Conservation (phyloP, 2,888 invertebrate species). For the Diaperis boleti region DNA sequence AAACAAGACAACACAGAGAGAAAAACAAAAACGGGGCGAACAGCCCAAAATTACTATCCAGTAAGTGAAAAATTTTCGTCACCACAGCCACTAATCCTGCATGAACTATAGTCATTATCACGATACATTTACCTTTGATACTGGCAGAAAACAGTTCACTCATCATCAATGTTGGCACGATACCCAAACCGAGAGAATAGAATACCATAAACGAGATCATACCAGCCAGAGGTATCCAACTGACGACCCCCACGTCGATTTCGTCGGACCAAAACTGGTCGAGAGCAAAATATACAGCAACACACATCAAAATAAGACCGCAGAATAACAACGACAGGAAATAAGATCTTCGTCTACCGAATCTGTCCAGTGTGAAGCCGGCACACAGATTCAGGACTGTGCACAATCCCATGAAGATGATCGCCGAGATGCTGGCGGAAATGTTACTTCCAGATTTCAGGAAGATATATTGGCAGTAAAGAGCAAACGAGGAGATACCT, state of each 20-base stretch:
- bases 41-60: constrained; percentile 55
- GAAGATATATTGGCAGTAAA: constrained; percentile 59
- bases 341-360: constrained; percentile 51
- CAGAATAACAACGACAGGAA: constrained; percentile 50
- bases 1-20: constrained; percentile 50
- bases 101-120: constrained; percentile 51
- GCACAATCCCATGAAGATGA: constrained; percentile 49
- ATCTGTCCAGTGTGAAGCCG: constrained; percentile 48
- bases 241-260: constrained; percentile 47
- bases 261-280: constrained; percentile 42
- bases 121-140: constrained; percentile 57
- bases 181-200: constrained; percentile 54
- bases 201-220: constrained; percentile 54
- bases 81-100: constrained; percentile 48
- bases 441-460: constrained; percentile 57
- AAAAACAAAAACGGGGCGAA: constrained; percentile 58
- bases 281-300: constrained; percentile 53
- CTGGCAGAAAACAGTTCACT: constrained; percentile 58
- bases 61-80: constrained; percentile 57
- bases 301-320: constrained; percentile 46
- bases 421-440: constrained; percentile 54
- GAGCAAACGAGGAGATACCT: constrained; percentile 54
- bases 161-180: constrained; percentile 56
- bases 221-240: constrained; percentile 58
- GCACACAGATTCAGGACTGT: constrained; percentile 47